Percentiles rank a stretch among this genome's conserved stretches.
phyloP scores from a whole-genome alignment of 2,888 invertebrate species.

The Eledona agricola region DNA sequence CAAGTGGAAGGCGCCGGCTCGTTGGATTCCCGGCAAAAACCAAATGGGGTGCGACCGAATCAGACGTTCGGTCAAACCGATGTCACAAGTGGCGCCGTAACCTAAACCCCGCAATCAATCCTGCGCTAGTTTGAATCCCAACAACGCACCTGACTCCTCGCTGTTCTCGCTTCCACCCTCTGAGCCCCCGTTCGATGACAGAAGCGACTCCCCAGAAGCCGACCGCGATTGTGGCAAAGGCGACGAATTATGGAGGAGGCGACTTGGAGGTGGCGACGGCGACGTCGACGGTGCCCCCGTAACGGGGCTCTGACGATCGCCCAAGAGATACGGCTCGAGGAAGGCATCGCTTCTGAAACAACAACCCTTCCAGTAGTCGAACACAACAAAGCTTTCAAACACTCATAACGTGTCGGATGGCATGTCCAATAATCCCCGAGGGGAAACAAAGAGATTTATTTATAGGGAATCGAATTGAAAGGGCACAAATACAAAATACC shows the following conservation, averaged over 20 bases:
- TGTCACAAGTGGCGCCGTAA: constrained; percentile 82
- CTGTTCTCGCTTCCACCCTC: constrained; percentile 68
- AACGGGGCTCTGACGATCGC: constrained; percentile 56
- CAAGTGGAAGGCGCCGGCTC: constrained; percentile 92
- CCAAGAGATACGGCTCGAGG: constrained; percentile 76
- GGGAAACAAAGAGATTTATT: constrained; percentile 46
- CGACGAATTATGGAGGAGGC: constrained; percentile 48
- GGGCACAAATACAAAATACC: too few relatives aligned
- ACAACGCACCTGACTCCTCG: constrained; percentile 55
- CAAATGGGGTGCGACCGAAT: constrained; percentile 94
- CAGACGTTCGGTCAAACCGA: constrained; percentile 85
- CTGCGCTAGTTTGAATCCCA: neutral
- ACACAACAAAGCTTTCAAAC: constrained; percentile 51
- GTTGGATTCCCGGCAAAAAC: constrained; percentile 93
- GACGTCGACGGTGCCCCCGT: constrained; percentile 62
- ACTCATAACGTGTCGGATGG: constrained; percentile 44
- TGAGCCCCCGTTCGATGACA: constrained; percentile 70
- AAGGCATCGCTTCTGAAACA: constrained; percentile 77
- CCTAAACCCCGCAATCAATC: constrained; percentile 56
- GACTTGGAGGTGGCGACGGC: constrained; percentile 59
- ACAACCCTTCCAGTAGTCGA: constrained; percentile 42
- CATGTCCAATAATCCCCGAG: constrained; percentile 46
- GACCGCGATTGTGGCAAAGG: constrained; percentile 60
- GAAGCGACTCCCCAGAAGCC: constrained; percentile 68
- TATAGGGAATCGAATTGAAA: constrained; percentile 30